Conservation (phyloP, 2,888 invertebrate genomes). For the Polydrusus pterygomalis region DNA sequence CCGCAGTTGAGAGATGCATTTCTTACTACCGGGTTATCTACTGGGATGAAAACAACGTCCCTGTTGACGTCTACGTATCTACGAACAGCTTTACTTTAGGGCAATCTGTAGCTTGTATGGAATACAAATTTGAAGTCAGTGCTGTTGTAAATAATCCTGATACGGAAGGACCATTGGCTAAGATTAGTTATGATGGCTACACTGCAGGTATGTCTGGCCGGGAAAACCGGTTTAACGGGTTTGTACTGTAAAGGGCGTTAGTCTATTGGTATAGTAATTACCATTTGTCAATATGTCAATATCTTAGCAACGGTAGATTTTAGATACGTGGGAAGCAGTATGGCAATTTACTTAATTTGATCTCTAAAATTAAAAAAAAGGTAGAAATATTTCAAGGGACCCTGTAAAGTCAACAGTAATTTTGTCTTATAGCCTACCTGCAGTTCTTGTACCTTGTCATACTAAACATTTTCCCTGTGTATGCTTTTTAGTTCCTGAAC, state of each 20-base stretch:
- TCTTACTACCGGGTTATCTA: constrained; percentile 40
- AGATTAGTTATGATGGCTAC: neutral
- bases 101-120: constrained; percentile 37
- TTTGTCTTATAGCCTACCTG: too few species aligned
- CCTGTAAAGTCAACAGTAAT: too few species aligned
- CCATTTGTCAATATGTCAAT: too few species aligned
- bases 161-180: constrained; percentile 36
- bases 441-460: too few species aligned
- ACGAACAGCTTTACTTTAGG: constrained; percentile 20
- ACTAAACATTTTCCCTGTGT: neutral
- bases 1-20: constrained; percentile 12
- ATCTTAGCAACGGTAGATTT: too few species aligned
- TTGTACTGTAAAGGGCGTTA: too few species aligned
- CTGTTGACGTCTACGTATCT: constrained; percentile 39
- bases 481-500: constrained; percentile 32
- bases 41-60: constrained; percentile 39
- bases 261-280: too few species aligned
- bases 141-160: constrained; percentile 37
- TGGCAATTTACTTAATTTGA: too few species aligned
- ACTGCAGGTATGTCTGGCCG: constrained; percentile 4
- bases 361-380: too few species aligned
- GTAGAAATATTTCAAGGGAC: too few species aligned
- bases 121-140: constrained; percentile 44
- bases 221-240: too few species aligned
- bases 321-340: too few species aligned